Percentiles rank a stretch among this genome's conserved stretches.
These are phyloP conservation scores for Psilopogon haemacephalus DNA, from an alignment of 2,113 vertebrate species.

Conservation along the genomic window DNA sequence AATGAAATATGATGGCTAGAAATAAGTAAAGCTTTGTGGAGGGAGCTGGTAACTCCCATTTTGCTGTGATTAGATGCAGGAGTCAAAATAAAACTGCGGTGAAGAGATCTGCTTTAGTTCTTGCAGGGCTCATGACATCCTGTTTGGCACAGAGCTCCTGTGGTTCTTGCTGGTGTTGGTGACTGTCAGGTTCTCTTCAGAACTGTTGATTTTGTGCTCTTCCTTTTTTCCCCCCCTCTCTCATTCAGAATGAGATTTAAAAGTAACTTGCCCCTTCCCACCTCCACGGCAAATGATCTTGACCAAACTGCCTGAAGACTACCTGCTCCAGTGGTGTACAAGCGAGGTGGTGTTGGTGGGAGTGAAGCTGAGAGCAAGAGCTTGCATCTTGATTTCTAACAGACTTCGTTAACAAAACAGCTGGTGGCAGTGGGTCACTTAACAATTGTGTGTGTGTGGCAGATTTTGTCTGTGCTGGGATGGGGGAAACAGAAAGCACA, in stretches of 20 bases:
- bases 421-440: neutral
- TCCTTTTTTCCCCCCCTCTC: neutral
- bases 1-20: neutral
- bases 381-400: neutral
- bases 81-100: neutral
- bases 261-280: neutral
- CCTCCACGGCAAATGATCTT: neutral
- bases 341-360: accelerated
- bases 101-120: neutral
- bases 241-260: neutral
- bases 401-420: neutral
- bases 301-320: neutral
- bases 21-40: neutral
- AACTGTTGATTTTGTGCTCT: neutral
- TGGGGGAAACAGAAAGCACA: constrained; percentile 18
- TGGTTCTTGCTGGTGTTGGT: neutral
- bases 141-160: neutral
- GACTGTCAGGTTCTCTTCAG: neutral
- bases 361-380: neutral
- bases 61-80: neutral
- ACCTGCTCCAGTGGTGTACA: neutral
- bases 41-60: neutral
- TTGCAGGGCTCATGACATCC: accelerated
- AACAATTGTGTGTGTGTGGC: neutral
- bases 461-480: neutral